Evolutionary conservation across 2,113 vertebrate species (phyloP), one percentile per base, ranked within the genome.

Genomic region (Atractosteus spatula): DNA sequence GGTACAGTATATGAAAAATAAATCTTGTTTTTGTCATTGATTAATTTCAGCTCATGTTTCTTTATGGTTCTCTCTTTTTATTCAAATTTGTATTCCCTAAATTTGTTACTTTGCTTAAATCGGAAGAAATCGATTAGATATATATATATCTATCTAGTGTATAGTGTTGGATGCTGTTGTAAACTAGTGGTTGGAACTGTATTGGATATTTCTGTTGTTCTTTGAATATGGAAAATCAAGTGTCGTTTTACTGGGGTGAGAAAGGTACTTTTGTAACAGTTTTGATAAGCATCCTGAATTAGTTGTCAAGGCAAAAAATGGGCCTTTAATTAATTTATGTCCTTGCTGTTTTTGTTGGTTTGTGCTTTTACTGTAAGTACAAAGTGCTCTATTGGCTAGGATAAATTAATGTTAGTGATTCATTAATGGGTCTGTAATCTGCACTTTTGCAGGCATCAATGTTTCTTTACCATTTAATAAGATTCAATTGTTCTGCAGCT

Each of bases 361-460:
- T 17, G 69, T n/a, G 14, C 57, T 10, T 8, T 29, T 8, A 13
- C 55, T 59, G 54, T 16, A 44, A 41, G 11, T 4, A 8, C 12
- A 7, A 41, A n/a, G 57, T 41, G 16, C 47, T 68, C 59, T n/a
- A 55, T n/a, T 59, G 57, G 57, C n/a, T 16, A 6, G 12, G 16
- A 13, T 61, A 44, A 51, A 62, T 68, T 55, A 43, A 56, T 62
- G 17, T 4, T 1, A 56, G 72, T 45, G 66, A 68, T 68, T 74
- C 57, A 61, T 55, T 62, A 74, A 74, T 55, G 12, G 66, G 29
- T 8, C 71, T 62, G 29, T 65, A 55, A 71, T 65, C 70, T 14
- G 16, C 61, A 55, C 62, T 16, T 55, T 55, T 65, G 45, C 70
- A 64, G 62, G 62, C 70, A 16, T 12, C 14, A 12, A 12, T 47